Base-by-base conservation (phyloP, 2,888 invertebrate species). In the Drosophila atripex region DNA sequence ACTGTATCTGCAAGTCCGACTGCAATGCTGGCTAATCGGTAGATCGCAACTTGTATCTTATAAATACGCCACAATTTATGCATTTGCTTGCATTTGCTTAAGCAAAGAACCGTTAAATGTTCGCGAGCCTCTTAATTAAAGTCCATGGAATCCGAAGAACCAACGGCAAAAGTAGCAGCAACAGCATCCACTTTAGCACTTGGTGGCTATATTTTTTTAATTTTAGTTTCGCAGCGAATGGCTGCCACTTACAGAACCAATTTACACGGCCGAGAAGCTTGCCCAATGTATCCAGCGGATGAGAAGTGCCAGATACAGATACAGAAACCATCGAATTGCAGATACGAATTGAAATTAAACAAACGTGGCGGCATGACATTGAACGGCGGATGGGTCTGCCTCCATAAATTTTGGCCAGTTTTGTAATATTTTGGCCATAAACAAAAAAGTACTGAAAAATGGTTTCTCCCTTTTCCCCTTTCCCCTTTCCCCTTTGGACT, bases 41-140 rank as follows among this genome's bases (percentile, higher is more conserved):
- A 58, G 65, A 82, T 86, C 80, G 80, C 65, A 70, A 71, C 73
- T 78, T 73, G 73, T 71, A 78, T 86, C 84, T 86, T 82, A 71
- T 84, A 86, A 86, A 86, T 82, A 74, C 72, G 58, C 74, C 72
- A 74, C 74, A 86, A 82, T 82, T 82, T 82, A 82, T 82, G 87
- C 63, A 52, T 84, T 83, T 84, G 80, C 76, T 65, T 52, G 59
- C 54, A 72, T 73, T 72, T 59, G 72, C 72, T 70, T 77, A 83
- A 72, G 75, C 69, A 63, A 35, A 59, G 61, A 69, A 86, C 87
- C 87, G 80, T 82, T 82, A 82, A 82, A 61, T 71, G 86, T 64
- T 64, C 73, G 69, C 74, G 69, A 77, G 80, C 61, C 68, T 75
- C 78, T 77, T 77, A 77, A 77, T 77, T 77, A 78, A 66, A 77